Evolutionary conservation across 1,140 invertebrate species (phyloP), one percentile per base, ranked within the genome.

Genomic region (Rhyacophila brunnea): DNA sequence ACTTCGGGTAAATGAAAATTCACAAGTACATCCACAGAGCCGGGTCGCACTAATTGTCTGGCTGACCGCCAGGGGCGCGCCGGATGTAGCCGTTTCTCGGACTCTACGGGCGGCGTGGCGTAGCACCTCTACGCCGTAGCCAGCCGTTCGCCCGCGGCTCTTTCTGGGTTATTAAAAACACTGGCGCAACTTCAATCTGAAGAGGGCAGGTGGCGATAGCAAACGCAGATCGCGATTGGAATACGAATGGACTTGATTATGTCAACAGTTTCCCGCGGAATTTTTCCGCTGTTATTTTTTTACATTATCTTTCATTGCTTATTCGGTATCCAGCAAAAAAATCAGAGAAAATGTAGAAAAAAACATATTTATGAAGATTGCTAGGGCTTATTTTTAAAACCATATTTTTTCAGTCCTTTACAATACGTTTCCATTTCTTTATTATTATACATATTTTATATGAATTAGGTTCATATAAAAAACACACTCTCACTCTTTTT

Each of bases 201-300:
- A 28, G 23, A 35, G 19, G 42, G 14, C 60, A 57, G 54, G 48
- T 62, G 54, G 20, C 13, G 40, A 13, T 13, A 13, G 40, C 35
- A 10, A 14, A 18, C 19, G 18, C 42, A 46, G 18, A 34, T n/a
- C 36, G 48, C 53, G 53, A n/a, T 47, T 35, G 11, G 60, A 62
- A 62, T 62, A 57, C 51, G 60, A 62, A 62, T 62, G 20, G 34
- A 51, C 60, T 44, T 38, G 56, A 62, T 62, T 62, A 62, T 62
- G 56, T 62, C 36, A 35, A 17, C 23, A 40, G 38, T 15, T 11
- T 28, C 9, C 23, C 23, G 23, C 23, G 23, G 23, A 28, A 28
- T 28, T 28, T 28, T 28, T 28, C 23, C 23, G 23, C 4, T 28
- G 23, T 28, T 28, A 28, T 28, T 28, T 28, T 28, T 28, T 28